A percentile compares a stretch with the other conserved stretches of the same genome.
phyloP scores from a whole-genome alignment of 2,113 vertebrate genomes.

The Gymnarchus niloticus region DNA sequence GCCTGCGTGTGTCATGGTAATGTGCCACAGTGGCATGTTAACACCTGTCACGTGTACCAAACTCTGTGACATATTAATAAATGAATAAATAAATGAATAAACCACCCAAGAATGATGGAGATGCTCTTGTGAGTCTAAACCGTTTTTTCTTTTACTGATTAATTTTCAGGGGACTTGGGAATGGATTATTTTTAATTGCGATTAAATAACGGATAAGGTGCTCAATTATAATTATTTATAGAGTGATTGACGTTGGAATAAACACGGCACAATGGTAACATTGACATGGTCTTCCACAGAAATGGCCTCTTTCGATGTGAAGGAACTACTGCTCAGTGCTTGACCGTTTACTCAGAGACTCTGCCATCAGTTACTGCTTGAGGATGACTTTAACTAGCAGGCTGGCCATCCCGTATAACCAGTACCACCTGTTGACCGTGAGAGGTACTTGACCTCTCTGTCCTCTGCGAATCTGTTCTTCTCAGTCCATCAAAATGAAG shows the following conservation, averaged over 20 bases:
- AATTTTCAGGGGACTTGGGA: background rate
- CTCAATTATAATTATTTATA: background rate
- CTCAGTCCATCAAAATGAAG: background rate
- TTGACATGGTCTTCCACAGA: background rate
- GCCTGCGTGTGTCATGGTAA: background rate
- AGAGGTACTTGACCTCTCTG: background rate
- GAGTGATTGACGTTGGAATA: background rate
- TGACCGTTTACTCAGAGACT: background rate
- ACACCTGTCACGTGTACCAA: too few species aligned
- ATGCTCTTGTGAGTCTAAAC: background rate
- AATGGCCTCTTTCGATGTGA: background rate
- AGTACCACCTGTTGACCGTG: background rate
- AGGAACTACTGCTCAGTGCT: background rate
- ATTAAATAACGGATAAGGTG: slow-evolving; percentile 4
- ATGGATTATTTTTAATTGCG: slow-evolving; percentile 10
- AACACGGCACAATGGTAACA: background rate
- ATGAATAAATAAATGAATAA: too few species aligned
- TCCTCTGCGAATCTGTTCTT: background rate
- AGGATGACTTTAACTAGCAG: background rate
- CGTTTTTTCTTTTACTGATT: slow-evolving; percentile 7
- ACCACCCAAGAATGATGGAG: too few species aligned
- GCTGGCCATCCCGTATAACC: background rate
- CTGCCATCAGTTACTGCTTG: background rate
- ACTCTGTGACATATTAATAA: too few species aligned
- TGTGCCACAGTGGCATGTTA: background rate